Evolutionary conservation across 2,113 vertebrate genomes (phyloP), one percentile per base, ranked within the genome.

Genomic region (Hippocampus abdominalis): DNA sequence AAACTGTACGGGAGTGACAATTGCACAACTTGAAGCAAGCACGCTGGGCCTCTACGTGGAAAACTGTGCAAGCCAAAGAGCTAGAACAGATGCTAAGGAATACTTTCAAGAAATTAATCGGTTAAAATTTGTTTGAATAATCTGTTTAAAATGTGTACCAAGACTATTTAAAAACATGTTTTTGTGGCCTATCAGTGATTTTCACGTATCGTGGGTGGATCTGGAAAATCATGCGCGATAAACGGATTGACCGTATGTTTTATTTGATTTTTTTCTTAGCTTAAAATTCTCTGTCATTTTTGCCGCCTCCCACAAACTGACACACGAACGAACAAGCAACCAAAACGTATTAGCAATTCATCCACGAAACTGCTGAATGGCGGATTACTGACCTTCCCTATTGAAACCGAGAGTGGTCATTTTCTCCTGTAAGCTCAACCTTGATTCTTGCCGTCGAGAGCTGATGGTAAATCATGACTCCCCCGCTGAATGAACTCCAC

Each of bases 361-460:
- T 67, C n/a, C 54, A 72, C 74, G 64, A 64, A 71, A 75, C 57
- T 56, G 42, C 46, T 80, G 68, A 77, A 59, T 15, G 48, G 62
- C 66, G 66, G 59, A 74, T 68, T 71, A 51, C 60, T 64, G 68
- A 72, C 71, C 66, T 75, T 63, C 39, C 64, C 46, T 32, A 62
- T 6, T 48, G 32, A 60, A 73, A 70, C 46, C 7, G 36, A 64
- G 18, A 76, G 4, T 21, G 78, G 64, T 85, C 74, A 48, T 71
- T 73, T 81, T 81, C 77, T 81, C 71, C 71, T 72, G 46, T 68
- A 72, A 77, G 69, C 79, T 81, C 73, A 87, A 70, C 71, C 78
- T 81, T 81, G 71, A 72, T 80, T 78, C 1, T 54, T 81, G 78
- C 80, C 66, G 40, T 66, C 27, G 67, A 29, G 48, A 49, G 70